Evolutionary conservation across 1,140 invertebrate genomes (phyloP).

Genomic region (Drosophila cardini): DNA sequence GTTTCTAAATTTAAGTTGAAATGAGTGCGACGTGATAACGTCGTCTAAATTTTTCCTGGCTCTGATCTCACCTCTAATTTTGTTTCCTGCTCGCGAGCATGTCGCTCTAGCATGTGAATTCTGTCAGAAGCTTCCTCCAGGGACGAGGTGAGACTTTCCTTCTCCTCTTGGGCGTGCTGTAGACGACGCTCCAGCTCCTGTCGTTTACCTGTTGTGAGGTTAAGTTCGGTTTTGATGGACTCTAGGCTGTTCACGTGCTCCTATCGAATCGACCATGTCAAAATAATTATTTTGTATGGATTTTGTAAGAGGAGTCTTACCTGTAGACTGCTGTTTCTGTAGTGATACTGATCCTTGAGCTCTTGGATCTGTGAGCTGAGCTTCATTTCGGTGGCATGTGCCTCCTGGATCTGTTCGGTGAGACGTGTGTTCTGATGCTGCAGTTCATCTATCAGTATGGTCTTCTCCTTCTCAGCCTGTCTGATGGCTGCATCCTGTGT

Average conservation of each 20-base stretch:
- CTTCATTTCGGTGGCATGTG: constrained; percentile 92
- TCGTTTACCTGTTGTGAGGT: constrained; percentile 93
- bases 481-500: constrained; percentile 85
- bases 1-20: constrained; percentile 30
- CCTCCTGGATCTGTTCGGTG: constrained; percentile 94
- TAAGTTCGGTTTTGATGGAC: constrained; percentile 94
- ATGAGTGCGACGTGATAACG: constrained; percentile 61
- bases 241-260: constrained; percentile 96
- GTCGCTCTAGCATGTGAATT: constrained; percentile 92
- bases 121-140: constrained; percentile 95
- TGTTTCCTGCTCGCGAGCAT: constrained; percentile 92
- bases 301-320: constrained; percentile 56
- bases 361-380: constrained; percentile 91
- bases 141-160: constrained; percentile 90
- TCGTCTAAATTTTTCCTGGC: constrained; percentile 13
- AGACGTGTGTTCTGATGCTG: constrained; percentile 96
- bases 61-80: constrained; percentile 78
- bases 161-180: constrained; percentile 89
- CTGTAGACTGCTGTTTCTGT: constrained; percentile 91
- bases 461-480: constrained; percentile 92
- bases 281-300: no score
- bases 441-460: constrained; percentile 92
- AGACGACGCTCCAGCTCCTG: constrained; percentile 93
- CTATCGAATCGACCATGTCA: constrained; percentile 72
- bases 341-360: constrained; percentile 92